Base-by-base conservation (phyloP, 2,113 vertebrate species). In the Sula dactylatra region DNA sequence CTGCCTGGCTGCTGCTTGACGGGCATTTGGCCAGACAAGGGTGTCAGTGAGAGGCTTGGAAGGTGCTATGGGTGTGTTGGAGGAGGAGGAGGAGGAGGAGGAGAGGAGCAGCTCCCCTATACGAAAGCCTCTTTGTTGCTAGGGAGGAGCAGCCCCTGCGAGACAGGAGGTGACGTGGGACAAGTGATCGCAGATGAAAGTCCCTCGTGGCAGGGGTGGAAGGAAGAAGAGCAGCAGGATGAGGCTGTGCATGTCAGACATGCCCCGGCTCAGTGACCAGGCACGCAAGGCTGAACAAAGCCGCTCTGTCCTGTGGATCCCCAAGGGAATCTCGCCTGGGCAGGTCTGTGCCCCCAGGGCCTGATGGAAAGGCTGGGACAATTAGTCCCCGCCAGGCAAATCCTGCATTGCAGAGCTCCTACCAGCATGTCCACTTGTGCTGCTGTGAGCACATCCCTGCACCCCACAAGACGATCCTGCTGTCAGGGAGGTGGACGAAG, bases 361-460 rank as follows among this genome's bases (percentile, higher is more conserved):
- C 12, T 6, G 17, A 64, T 1, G 3, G 14, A 82, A 20, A 64
- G 5, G 26, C 20, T 2, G 4, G 32, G 17, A 54, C 20, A 42
- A 21, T n/a, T 18, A 52, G 15, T 2, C 7, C 7, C 21, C 0
- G 0, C 4, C 29, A 10, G 38, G 38, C 0, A 0, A 77, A 87
- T 22, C 16, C 4, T 34, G 74, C 31, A 22, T 13, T 1, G 2
- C 64, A 34, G 44, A 65, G 40, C 42, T 84, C 58, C 71, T 20
- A 4, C 13, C 16, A 25, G 61, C 38, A 18, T 2, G 12, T 50
- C 47, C 55, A 13, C 11, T 40, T 56, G 8, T 44, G 45, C 36
- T 49, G 13, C 64, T 38, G 16, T 5, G 11, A 70, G 54, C 19
- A 25, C 38, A 32, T 7, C 15, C 15, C 65, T 25, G 32, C 16